Evolutionary conservation across 1,140 invertebrate genomes (phyloP).

Genomic region (Centruroides sculpturatus): DNA sequence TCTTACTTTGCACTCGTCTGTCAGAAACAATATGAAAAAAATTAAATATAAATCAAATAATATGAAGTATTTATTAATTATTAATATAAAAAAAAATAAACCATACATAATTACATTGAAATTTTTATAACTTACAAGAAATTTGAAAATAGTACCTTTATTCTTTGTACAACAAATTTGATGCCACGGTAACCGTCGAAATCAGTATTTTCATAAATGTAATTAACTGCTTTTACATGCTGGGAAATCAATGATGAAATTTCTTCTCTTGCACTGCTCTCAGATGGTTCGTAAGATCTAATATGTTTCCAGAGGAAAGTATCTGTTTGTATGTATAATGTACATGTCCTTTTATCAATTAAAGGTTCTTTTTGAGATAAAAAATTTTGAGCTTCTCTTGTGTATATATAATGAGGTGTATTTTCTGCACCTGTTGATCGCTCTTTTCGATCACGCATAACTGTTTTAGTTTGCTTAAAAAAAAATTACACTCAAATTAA

Average conservation of each 20-base stretch:
- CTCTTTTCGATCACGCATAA: background rate
- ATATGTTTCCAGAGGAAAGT: constrained; percentile 93
- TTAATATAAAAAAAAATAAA: no score
- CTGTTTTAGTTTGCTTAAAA: no score
- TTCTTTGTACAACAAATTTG: constrained; percentile 94
- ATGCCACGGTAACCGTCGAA: constrained; percentile 91
- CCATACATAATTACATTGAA: no score
- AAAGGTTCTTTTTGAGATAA: constrained; percentile 11
- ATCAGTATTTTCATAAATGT: constrained; percentile 88
- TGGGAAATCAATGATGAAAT: constrained; percentile 93
- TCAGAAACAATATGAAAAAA: no score
- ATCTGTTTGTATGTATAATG: constrained; percentile 91
- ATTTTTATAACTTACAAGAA: no score
- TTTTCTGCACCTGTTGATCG: constrained; percentile 1
- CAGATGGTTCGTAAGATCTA: constrained; percentile 36
- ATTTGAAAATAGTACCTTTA: constrained; percentile 49
- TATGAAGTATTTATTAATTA: no score
- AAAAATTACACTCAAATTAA: background rate
- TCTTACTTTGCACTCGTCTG: no score
- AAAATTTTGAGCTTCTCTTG: constrained; percentile 12
- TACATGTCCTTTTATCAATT: constrained; percentile 17
- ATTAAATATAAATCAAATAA: no score
- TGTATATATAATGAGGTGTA: constrained; percentile 9
- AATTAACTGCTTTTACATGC: constrained; percentile 96
- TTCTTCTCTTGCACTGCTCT: constrained; percentile 83